A percentile compares a stretch with the other conserved stretches of the same genome.
phyloP scores from a whole-genome alignment of 2,113 vertebrate species.

The Chloropsis hardwickii region DNA sequence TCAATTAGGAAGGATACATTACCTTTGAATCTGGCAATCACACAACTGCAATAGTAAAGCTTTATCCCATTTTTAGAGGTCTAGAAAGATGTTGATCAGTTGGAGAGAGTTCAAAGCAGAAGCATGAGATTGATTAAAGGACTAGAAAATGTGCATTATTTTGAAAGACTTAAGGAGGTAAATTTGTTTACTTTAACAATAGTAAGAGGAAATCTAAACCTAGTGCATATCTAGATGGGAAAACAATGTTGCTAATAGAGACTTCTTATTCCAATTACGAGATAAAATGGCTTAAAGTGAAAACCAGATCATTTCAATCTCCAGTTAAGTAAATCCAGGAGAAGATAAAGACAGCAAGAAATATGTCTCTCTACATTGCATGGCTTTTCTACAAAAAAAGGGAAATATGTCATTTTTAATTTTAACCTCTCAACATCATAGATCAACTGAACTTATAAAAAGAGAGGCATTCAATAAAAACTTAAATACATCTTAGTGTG shows the following conservation, averaged over 20 bases:
- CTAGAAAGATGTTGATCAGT: not conserved
- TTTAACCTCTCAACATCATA: not conserved
- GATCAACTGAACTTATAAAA: not conserved
- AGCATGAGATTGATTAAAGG: not conserved
- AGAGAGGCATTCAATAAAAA: not conserved
- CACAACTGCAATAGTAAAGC: not conserved
- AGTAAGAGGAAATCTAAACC: not conserved
- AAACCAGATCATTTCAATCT: not conserved
- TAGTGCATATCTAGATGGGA: not conserved
- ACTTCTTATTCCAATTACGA: not conserved
- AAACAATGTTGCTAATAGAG: not conserved
- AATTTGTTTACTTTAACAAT: not conserved
- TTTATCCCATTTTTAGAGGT: not conserved
- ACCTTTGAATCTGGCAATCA: not conserved
- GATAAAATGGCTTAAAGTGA: not conserved
- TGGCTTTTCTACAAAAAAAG: not conserved
- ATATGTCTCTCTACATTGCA: not conserved
- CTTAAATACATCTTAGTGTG: not conserved
- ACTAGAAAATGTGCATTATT: not conserved
- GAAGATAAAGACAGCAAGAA: not conserved
- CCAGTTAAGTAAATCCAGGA: not conserved
- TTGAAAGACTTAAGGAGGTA: not conserved
- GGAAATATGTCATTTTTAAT: not conserved
- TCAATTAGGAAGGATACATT: not conserved
- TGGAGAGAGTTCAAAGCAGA: not conserved